phyloP scores from a whole-genome alignment of 1,140 invertebrate species.

The Elymnias hypermnestra region DNA sequence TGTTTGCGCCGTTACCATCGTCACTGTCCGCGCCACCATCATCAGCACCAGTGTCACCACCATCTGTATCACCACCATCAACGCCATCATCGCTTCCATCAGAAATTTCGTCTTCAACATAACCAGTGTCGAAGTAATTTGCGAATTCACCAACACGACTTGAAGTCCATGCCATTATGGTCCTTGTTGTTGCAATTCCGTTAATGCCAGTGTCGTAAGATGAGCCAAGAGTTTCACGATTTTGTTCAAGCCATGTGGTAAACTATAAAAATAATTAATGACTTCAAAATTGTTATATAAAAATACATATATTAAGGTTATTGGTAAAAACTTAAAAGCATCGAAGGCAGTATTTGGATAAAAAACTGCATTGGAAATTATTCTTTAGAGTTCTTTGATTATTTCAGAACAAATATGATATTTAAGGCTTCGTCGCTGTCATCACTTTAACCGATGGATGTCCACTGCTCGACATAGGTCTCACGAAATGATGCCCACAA shows the following conservation, averaged over 20 bases:
- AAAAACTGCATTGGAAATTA: no score
- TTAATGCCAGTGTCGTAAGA: conserved; percentile 35
- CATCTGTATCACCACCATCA: conserved; percentile 4
- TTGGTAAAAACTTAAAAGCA: no score
- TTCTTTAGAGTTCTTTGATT: no score
- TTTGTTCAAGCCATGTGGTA: conserved; percentile 38
- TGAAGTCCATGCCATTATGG: conserved; percentile 40
- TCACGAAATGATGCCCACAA: no score
- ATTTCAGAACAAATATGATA: no score
- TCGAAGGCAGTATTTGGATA: no score
- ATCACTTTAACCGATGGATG: no score
- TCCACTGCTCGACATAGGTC: no score
- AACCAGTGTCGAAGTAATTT: conserved; percentile 46
- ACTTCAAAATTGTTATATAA: no score
- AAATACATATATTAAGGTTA: no score
- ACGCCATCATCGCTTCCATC: conserved; percentile 16
- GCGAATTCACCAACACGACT: conserved; percentile 36
- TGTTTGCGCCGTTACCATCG: conserved; percentile 23
- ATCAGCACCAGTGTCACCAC: background rate
- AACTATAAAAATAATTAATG: conserved; percentile 40
- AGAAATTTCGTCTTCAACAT: conserved; percentile 36
- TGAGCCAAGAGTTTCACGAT: conserved; percentile 28
- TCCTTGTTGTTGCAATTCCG: conserved; percentile 29
- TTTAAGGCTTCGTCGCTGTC: no score
- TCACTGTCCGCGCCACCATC: background rate